Conservation (phyloP, 1,140 invertebrate genomes). For the Tetramorium parvispinum region DNA sequence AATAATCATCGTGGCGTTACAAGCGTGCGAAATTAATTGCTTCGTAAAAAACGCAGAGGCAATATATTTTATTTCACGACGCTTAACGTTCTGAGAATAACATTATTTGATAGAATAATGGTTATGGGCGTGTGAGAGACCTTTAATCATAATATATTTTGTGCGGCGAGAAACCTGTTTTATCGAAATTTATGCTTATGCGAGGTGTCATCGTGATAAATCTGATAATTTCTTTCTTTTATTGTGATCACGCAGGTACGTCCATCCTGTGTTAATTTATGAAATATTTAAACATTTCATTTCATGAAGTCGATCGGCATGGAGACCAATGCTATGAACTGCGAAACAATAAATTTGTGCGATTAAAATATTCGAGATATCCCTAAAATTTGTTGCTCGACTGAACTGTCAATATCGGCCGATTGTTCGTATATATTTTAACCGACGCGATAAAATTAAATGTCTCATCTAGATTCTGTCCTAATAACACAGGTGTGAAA, state of each 20-base stretch:
- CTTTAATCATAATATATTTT: slow-evolving; percentile 21
- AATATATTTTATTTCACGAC: slow-evolving; percentile 38
- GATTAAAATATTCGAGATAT: slow-evolving; percentile 5
- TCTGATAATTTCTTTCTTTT: not conserved
- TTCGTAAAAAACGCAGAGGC: slow-evolving; percentile 9
- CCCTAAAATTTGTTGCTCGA: not conserved
- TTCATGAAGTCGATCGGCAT: not conserved
- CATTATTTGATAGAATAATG: slow-evolving; percentile 44
- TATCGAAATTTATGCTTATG: slow-evolving; percentile 14
- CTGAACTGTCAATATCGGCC: not conserved
- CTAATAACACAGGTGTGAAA: slow-evolving; percentile 7
- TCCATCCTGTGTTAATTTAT: not conserved
- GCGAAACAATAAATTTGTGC: not conserved
- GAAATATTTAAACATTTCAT: slow-evolving; percentile 1
- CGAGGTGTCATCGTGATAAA: slow-evolving; percentile 31
- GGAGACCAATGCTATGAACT: not conserved
- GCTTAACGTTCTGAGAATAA: slow-evolving; percentile 1
- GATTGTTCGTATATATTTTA: not conserved
- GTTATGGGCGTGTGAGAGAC: slow-evolving; percentile 5
- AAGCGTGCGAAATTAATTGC: slow-evolving; percentile 45
- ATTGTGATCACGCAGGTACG: not conserved
- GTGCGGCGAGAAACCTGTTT: slow-evolving; percentile 19
- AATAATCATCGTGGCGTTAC: slow-evolving; percentile 20
- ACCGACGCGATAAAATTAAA: slow-evolving; percentile 20
- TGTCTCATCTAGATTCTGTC: not conserved